These are phyloP conservation scores for Ferdinandea cuprea DNA, from an alignment of 2,888 invertebrate species.

Conservation along the genomic window DNA sequence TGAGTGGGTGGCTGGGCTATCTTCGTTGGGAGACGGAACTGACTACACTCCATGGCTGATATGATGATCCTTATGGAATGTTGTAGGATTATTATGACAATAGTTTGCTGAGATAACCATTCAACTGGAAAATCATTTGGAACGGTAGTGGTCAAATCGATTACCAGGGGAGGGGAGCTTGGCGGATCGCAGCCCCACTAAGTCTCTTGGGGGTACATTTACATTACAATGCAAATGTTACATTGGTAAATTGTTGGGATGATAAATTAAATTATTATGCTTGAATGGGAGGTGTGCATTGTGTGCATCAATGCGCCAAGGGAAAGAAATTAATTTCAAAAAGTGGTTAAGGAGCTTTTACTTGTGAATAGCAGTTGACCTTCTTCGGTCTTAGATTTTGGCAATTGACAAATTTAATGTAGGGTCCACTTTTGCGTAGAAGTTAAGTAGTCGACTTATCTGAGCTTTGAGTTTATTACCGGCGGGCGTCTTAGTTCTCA, in stretches of 20 bases:
- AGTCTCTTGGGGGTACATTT: too few relatives aligned
- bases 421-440: too few relatives aligned
- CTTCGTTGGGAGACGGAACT: neutral
- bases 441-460: too few relatives aligned
- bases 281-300: neutral
- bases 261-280: constrained; percentile 2
- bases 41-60: constrained; percentile 14
- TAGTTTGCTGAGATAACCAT: constrained; percentile 40
- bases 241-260: constrained; percentile 4
- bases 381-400: too few relatives aligned
- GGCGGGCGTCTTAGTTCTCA: too few relatives aligned
- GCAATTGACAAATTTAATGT: too few relatives aligned
- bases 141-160: constrained; percentile 50
- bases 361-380: too few relatives aligned
- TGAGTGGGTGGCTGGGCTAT: neutral
- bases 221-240: constrained; percentile 12
- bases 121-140: constrained; percentile 57
- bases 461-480: too few relatives aligned
- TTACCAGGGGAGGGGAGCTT: constrained; percentile 33
- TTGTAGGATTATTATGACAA: constrained; percentile 63
- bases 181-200: neutral
- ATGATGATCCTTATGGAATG: constrained; percentile 52
- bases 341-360: too few relatives aligned
- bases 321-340: neutral
- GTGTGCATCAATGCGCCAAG: neutral